Percentiles rank a stretch among this genome's conserved stretches.
phyloP scores from a whole-genome alignment of 1,140 invertebrate genomes.

The Camponotus floridanus region DNA sequence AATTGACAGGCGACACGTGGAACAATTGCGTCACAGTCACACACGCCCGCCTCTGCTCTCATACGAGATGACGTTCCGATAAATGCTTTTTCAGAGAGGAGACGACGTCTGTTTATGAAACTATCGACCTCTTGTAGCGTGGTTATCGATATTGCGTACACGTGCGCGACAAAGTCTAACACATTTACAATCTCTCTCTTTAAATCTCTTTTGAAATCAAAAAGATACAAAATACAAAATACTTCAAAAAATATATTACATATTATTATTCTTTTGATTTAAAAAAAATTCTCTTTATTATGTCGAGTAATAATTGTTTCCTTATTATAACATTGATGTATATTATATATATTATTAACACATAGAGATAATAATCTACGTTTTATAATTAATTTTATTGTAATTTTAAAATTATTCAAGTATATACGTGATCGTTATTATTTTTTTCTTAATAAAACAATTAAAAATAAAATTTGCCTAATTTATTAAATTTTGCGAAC shows the following conservation, averaged over 20 bases:
- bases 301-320: too few species aligned
- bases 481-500: neutral
- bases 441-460: neutral
- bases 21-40: slow-evolving; percentile 58
- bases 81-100: slow-evolving; percentile 55
- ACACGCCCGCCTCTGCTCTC: slow-evolving; percentile 28
- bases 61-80: slow-evolving; percentile 47
- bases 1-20: slow-evolving; percentile 52
- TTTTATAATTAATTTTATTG: neutral
- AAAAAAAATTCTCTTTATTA: too few species aligned
- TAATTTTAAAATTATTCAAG: neutral
- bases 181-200: slow-evolving; percentile 39
- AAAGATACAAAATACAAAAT: neutral
- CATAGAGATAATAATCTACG: neutral
- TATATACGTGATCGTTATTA: neutral
- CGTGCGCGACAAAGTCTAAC: slow-evolving; percentile 38
- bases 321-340: too few species aligned
- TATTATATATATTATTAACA: neutral
- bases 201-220: neutral
- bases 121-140: slow-evolving; percentile 61
- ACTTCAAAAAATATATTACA: neutral
- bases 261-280: too few species aligned
- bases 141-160: slow-evolving; percentile 46
- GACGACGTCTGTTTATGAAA: slow-evolving; percentile 51
- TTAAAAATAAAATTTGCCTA: too few species aligned